These are phyloP conservation scores for Pantherophis alleghaniensis DNA, from an alignment of 2,797 vertebrate species.

Conservation along the genomic window DNA sequence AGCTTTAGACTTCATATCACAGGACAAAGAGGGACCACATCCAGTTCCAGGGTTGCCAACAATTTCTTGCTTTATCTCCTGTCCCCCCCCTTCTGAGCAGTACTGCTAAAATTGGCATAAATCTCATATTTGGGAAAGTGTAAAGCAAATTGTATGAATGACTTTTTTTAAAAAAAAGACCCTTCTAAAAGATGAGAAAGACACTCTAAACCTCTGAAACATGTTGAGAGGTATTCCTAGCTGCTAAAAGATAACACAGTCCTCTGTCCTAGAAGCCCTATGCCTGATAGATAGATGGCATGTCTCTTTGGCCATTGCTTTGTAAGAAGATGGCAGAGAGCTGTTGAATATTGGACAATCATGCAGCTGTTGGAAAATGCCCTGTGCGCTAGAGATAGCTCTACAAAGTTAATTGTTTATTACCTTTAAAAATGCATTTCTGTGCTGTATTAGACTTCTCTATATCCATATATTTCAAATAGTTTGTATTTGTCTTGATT, in stretches of 20 bases:
- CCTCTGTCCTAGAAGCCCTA: neutral
- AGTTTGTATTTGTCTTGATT: neutral
- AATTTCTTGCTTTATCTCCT: neutral
- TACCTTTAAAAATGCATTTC: neutral
- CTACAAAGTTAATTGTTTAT: neutral
- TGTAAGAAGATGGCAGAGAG: neutral
- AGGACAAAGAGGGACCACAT: neutral
- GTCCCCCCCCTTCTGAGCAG: neutral
- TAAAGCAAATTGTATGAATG: neutral
- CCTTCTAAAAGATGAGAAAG: neutral
- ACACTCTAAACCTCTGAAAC: neutral
- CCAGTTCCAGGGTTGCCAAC: neutral
- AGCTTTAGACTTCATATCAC: neutral
- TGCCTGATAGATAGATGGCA: neutral
- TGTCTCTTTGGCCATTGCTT: neutral
- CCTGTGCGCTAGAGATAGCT: neutral
- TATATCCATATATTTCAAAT: neutral
- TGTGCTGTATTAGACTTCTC: neutral
- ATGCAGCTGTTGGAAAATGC: neutral
- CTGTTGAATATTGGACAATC: neutral
- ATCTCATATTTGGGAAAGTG: neutral
- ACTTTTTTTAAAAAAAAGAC: neutral
- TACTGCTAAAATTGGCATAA: neutral
- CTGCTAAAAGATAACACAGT: neutral
- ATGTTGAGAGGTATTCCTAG: neutral